A percentile compares a stretch with the other conserved stretches of the same genome.
Evolutionary conservation across 35 echinoderm and acorn worm genomes (phyloP).

Genomic region (Lytechinus pictus): DNA sequence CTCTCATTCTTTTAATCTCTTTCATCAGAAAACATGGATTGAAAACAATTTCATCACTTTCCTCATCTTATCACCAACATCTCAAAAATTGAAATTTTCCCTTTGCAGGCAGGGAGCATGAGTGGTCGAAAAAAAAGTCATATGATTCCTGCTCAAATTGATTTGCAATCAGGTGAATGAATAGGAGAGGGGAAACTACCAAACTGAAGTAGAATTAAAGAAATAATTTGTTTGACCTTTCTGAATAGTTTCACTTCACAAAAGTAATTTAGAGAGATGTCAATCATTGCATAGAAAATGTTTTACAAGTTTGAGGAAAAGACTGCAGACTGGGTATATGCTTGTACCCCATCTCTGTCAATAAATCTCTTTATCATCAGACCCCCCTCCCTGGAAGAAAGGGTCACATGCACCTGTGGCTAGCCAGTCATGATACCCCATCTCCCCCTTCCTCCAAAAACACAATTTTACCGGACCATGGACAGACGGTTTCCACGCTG

Average conservation of each 20-base stretch:
- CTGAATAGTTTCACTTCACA: background rate
- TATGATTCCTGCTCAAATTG: background rate
- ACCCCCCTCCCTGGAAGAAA: conserved; percentile 33
- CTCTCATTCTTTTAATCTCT: background rate
- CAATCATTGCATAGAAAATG: background rate
- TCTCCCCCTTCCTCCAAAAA: background rate
- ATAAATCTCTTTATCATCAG: conserved; percentile 14
- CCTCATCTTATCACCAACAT: background rate
- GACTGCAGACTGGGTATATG: background rate
- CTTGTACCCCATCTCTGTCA: conserved; percentile 7
- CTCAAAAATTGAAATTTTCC: background rate
- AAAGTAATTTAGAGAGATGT: background rate
- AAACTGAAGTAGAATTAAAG: background rate
- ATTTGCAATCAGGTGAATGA: background rate
- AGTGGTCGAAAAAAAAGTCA: background rate
- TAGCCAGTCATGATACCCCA: conserved; percentile 12
- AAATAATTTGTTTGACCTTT: background rate
- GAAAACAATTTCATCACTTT: conserved; percentile 13
- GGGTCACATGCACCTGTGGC: conserved; percentile 23
- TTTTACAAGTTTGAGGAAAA: background rate
- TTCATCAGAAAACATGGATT: conserved; percentile 13
- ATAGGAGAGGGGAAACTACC: background rate
- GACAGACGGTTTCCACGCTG: background rate
- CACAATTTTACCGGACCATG: conserved; percentile 34
- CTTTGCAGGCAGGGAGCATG: background rate